A percentile compares a stretch with the other conserved stretches of the same genome.
Evolutionary conservation across 2,888 invertebrate species (phyloP).

Genomic region (Anthoptus insignis): DNA sequence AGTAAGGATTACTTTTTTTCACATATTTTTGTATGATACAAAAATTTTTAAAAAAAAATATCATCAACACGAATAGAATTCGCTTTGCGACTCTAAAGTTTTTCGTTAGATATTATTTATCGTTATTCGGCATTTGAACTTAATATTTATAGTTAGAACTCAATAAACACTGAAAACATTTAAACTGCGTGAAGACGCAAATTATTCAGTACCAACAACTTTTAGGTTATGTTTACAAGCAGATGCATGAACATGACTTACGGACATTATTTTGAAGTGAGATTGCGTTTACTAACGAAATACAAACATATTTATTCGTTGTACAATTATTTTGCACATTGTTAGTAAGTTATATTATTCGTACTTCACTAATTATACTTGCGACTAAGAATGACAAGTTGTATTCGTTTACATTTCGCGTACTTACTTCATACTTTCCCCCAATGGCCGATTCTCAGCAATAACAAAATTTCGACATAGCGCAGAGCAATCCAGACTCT

Average conservation of each 20-base stretch:
- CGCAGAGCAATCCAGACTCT: constrained; percentile 55
- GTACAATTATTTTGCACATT: too few relatives aligned
- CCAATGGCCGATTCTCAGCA: constrained; percentile 48
- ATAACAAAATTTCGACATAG: constrained; percentile 57
- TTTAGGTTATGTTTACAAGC: constrained; percentile 85
- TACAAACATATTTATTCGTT: too few relatives aligned
- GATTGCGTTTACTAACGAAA: not conserved
- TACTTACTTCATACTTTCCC: constrained; percentile 62
- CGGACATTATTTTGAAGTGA: not conserved
- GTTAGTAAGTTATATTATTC: too few relatives aligned
- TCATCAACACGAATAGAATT: too few relatives aligned
- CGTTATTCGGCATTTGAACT: too few relatives aligned
- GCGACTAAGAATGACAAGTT: constrained; percentile 66
- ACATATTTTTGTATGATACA: too few relatives aligned
- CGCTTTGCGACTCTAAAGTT: too few relatives aligned
- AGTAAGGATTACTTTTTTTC: too few relatives aligned
- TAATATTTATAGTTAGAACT: too few relatives aligned
- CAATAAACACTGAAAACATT: not conserved
- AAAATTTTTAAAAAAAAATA: too few relatives aligned
- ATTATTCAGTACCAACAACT: constrained; percentile 47
- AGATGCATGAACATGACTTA: constrained; percentile 54
- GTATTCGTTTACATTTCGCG: constrained; percentile 67
- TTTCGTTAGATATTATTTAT: too few relatives aligned
- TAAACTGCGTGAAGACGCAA: not conserved
- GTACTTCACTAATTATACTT: not conserved